Evolutionary conservation across 2,888 invertebrate genomes (phyloP), one percentile per base, ranked within the genome.

Genomic region (Crepidodera aurea): DNA sequence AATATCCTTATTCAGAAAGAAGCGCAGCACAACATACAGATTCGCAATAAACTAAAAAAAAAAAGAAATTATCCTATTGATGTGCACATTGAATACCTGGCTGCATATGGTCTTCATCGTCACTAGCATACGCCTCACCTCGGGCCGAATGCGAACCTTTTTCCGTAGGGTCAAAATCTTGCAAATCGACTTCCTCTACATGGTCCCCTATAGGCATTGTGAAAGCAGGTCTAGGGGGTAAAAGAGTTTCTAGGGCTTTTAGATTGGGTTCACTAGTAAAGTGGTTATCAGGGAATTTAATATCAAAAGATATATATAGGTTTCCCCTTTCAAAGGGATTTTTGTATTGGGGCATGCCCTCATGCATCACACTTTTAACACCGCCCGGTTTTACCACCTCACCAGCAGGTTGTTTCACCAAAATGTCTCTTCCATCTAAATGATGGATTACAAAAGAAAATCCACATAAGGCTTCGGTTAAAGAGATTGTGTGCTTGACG

Each of bases 391-490:
- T 90, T 66, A 97, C 87, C 13, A 96, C 89, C 71, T 91, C 87
- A 12, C 96, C 96, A 3, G 92, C 86, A 53, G 88, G 85, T 72
- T 90, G 90, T 78, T 86, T 88, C 56, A 98, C 85, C 54, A 94
- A 83, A 64, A 97, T 82, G 75, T 91, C 89, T 48, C 96, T 85
- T 0, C 93, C 94, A 83, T 97, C 96, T 71, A 98, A 84, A 81
- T 97, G 96, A 76, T 90, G 89, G n/a, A 97, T 82, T 50, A 90
- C 85, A 81, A 93, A 89, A 61, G 87, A 84, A 80, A 95, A 93
- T 4, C 97, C 97, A 82, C 96, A 96, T 7, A 97, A 83, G 10
- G 97, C 94, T 79, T 97, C 95, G 1, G 93, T 92, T 53, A 97
- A 82, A 39, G 89, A 87, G 39, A 97, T 87, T 60, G 86, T 88